A percentile compares a stretch with the other conserved stretches of the same genome.
These are phyloP conservation scores for Orchestes rusci DNA, from an alignment of 2,888 invertebrate species.

Conservation along the genomic window DNA sequence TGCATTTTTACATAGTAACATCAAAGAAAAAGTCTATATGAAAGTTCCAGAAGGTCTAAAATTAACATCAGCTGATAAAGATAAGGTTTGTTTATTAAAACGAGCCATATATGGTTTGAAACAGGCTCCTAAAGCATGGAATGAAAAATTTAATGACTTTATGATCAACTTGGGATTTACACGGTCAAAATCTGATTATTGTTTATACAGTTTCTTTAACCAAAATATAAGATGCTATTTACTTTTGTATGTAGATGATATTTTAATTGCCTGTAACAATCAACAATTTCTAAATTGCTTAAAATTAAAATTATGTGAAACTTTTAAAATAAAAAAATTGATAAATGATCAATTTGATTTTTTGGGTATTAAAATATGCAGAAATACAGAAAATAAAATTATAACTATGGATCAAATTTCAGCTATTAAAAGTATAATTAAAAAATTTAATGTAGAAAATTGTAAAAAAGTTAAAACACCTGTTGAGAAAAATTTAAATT, in stretches of 20 bases:
- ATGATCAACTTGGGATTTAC: neutral
- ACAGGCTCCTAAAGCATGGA: neutral
- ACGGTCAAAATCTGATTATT: neutral
- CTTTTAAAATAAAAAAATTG: neutral
- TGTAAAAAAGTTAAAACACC: neutral
- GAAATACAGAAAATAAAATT: too few relatives aligned
- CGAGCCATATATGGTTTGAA: neutral
- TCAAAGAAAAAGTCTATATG: neutral
- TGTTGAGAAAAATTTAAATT: neutral
- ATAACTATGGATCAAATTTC: too few relatives aligned
- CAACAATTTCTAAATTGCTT: neutral
- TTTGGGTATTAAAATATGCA: too few relatives aligned
- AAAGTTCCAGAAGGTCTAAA: neutral
- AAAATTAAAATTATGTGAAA: neutral
- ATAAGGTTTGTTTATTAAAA: neutral
- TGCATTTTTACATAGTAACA: neutral
- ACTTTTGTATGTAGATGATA: constrained; percentile 1
- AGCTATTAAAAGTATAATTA: too few relatives aligned
- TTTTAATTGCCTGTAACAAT: neutral
- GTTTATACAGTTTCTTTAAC: neutral
- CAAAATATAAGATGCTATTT: neutral
- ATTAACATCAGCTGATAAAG: too few relatives aligned
- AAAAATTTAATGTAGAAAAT: too few relatives aligned
- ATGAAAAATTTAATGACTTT: neutral
- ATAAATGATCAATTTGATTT: too few relatives aligned